Conservation (phyloP, 2,113 vertebrate species). For the Melozone crissalis region DNA sequence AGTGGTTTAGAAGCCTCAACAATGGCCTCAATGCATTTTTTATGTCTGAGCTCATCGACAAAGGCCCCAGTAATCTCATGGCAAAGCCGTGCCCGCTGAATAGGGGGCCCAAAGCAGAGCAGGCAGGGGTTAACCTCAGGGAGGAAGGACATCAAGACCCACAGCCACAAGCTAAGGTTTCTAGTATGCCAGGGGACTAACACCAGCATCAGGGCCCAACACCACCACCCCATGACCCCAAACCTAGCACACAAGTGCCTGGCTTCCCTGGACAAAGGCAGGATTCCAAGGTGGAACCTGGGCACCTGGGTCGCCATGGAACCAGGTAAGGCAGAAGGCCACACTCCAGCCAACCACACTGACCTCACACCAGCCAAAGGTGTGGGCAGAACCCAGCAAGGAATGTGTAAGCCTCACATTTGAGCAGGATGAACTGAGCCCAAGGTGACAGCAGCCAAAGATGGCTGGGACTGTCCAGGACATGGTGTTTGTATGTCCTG, state of each 20-base stretch:
- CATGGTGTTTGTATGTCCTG: neutral
- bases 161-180: neutral
- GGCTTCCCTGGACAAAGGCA: neutral
- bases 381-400: neutral
- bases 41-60: rapidly evolving
- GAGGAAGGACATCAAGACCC: neutral
- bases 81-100: neutral
- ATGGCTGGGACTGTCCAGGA: neutral
- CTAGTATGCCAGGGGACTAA: neutral
- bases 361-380: neutral
- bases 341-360: neutral
- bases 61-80: neutral
- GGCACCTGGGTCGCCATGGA: rapidly evolving
- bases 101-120: neutral
- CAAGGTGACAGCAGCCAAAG: neutral
- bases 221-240: neutral
- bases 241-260: neutral
- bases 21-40: neutral
- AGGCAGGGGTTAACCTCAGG: conserved; percentile 1
- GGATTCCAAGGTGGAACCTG: neutral
- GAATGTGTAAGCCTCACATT: rapidly evolving
- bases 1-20: neutral
- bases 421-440: neutral
- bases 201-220: neutral
- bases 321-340: neutral